Percentiles rank a stretch among this genome's conserved stretches.
Conservation (phyloP, 1,140 invertebrate species). For the Maconellicoccus hirsutus region DNA sequence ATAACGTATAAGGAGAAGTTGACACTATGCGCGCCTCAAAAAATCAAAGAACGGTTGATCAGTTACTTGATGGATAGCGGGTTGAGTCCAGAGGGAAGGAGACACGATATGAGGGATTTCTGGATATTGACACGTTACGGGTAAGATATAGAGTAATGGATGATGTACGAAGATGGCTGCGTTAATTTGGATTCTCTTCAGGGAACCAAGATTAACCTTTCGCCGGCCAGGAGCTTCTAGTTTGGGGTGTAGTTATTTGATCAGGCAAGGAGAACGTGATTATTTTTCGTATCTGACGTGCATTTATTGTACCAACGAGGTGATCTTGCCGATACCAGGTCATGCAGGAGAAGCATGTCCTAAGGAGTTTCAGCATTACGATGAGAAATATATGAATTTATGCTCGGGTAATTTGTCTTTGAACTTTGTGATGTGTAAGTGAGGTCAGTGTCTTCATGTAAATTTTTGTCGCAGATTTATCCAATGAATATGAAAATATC, state of each 20-base stretch:
- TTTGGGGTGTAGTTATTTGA: background rate
- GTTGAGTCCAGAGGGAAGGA: background rate
- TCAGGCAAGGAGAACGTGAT: background rate
- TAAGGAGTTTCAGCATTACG: background rate
- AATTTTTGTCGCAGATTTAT: background rate
- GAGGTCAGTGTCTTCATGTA: no score
- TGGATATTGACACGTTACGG: background rate
- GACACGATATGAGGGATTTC: background rate
- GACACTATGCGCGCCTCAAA: background rate
- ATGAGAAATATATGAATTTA: background rate
- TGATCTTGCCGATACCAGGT: background rate
- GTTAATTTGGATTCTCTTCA: background rate
- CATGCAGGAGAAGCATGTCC: background rate
- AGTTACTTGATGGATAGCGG: background rate
- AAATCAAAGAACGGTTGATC: slow-evolving; percentile 6
- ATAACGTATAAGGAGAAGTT: background rate
- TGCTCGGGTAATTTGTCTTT: background rate
- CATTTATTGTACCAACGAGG: background rate
- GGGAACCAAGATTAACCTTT: background rate
- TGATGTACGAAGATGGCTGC: background rate
- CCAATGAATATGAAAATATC: background rate
- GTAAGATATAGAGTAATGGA: no score
- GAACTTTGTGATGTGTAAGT: background rate
- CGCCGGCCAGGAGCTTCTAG: background rate
- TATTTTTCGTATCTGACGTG: background rate